phyloP scores from a whole-genome alignment of 2,797 vertebrate genomes.

The Oreonectes daqikongensis region DNA sequence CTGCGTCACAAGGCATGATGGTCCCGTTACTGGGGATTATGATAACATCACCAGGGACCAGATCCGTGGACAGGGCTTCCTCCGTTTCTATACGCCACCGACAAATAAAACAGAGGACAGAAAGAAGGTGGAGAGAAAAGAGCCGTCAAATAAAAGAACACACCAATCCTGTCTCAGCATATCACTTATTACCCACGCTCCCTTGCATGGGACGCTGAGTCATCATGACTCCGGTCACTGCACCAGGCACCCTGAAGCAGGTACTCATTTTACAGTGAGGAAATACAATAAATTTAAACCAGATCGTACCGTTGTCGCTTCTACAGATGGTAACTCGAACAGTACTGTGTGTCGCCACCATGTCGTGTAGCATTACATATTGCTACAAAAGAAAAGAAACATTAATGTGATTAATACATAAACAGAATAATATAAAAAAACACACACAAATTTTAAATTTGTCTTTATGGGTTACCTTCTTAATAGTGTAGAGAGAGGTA shows the following conservation, averaged over 20 bases:
- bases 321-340: conserved; percentile 93
- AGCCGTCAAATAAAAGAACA: conserved; percentile 19
- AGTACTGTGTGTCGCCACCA: conserved; percentile 97
- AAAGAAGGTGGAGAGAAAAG: not conserved
- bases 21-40: conserved; percentile 94
- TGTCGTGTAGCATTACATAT: conserved; percentile 97
- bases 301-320: conserved; percentile 83
- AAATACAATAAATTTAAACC: not conserved
- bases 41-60: conserved; percentile 94
- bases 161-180: conserved; percentile 59
- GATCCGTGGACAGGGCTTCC: conserved; percentile 93
- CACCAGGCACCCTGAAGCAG: conserved; percentile 28
- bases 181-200: conserved; percentile 60
- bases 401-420: not conserved
- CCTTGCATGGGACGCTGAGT: conserved; percentile 58
- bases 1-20: conserved; percentile 97
- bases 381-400: conserved; percentile 76
- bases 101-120: not conserved
- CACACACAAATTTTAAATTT: no score
- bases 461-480: conserved; percentile 82
- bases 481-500: conserved; percentile 97
- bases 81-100: conserved; percentile 80
- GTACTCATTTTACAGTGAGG: conserved; percentile 1
- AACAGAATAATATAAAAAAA: no score
- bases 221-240: conserved; percentile 53